phyloP scores from a whole-genome alignment of 1,140 invertebrate species.

The Metopolophium dirhodum region DNA sequence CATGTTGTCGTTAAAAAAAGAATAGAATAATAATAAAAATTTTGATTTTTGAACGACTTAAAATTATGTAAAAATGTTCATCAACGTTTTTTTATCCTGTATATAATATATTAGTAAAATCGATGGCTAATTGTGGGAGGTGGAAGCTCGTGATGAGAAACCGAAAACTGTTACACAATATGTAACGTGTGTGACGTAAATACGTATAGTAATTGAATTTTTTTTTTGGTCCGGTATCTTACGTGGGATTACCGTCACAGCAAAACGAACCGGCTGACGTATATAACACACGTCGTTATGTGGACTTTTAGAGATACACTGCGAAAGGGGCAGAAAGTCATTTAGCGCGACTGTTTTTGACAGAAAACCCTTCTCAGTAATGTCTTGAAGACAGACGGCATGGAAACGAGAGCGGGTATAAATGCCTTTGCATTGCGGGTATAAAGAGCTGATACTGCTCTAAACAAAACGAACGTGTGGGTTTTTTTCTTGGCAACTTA shows the following conservation, averaged over 20 bases:
- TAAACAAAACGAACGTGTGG: neutral
- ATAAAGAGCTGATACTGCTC: neutral
- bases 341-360: neutral
- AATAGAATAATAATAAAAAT: no score
- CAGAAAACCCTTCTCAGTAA: neutral
- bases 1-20: no score
- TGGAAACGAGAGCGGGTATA: neutral
- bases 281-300: neutral
- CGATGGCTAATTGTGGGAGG: no score
- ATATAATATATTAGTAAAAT: no score
- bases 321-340: neutral
- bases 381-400: neutral
- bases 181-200: no score
- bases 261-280: neutral
- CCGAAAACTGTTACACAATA: neutral
- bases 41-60: no score
- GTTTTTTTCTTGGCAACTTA: neutral
- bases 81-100: no score
- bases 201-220: no score
- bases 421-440: no score
- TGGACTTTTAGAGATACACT: slow-evolving; percentile 6
- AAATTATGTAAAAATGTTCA: no score
- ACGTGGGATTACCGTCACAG: neutral
- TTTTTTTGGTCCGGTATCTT: neutral
- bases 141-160: no score